Evolutionary conservation across 2,797 vertebrate genomes (phyloP), one percentile per base, ranked within the genome.

Genomic region (Harpagifer antarcticus): DNA sequence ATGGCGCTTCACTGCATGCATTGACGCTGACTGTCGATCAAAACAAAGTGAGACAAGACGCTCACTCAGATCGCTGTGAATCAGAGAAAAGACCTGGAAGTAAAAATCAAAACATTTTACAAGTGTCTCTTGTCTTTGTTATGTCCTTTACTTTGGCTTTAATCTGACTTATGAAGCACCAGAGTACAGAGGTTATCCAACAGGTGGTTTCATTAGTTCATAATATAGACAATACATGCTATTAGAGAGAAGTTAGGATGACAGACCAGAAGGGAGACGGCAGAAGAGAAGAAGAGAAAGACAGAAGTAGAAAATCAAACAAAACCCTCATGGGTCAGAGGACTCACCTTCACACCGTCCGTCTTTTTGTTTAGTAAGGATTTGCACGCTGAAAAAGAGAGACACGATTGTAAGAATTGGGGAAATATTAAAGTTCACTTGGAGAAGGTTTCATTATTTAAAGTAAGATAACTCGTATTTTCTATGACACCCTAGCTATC

Each of bases 281-380:
- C 5, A 78, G 57, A 72, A 63, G 20, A 74, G 2, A 85, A 74
- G 53, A 75, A 74, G 58, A 79, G 72, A 49, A 61, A 53, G 43
- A 76, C 49, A 75, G 50, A 61, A 55, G 50, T 5, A 42, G 16
- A n/a, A 37, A 53, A 45, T 33, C 27, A 9, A 55, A 20, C 27
- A 23, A 76, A 79, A 71, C 43, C 52, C 7, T 73, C 0, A 11
- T 0, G 40, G 65, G 59, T 77, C 64, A 54, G 48, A 63, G 37
- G 53, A 83, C 95, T 91, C 96, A 99, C 98, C 98, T 99, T 99
- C 81, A 99, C 98, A 5, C 98, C 98, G n/a, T 99, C 98, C 5
- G 98, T 96, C 90, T 99, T 99, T 95, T 99, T 99, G 95, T 99
- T 99, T 92, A 99, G 88, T 86, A 99, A 94, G 85, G 97, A 98